A percentile compares a stretch with the other conserved stretches of the same genome.
These are phyloP conservation scores for Drosophila emarginata DNA, from an alignment of 2,888 invertebrate genomes.

Conservation along the genomic window DNA sequence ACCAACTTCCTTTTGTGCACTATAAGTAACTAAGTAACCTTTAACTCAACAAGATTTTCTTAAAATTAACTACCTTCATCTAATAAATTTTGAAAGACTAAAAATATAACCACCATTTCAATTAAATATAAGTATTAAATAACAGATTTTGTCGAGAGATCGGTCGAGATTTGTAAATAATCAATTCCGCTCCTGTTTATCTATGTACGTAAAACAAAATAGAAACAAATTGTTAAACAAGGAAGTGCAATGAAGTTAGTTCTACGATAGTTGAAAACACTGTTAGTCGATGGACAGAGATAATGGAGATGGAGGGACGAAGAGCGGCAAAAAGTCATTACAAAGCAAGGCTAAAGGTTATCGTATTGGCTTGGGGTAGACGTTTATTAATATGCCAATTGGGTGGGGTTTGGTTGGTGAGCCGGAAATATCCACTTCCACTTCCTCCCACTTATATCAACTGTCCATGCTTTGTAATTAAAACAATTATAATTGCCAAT, in stretches of 20 bases:
- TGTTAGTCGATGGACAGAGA: constrained; percentile 20
- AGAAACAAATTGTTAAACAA: constrained; percentile 42
- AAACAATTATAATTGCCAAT: constrained; percentile 64
- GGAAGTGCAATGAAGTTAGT: constrained; percentile 36
- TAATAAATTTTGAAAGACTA: too few relatives aligned
- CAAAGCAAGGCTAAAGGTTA: constrained; percentile 55
- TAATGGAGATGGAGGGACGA: background rate
- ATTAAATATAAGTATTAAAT: too few relatives aligned
- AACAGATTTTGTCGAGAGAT: too few relatives aligned
- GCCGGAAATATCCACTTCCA: constrained; percentile 42
- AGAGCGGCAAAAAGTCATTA: constrained; percentile 11
- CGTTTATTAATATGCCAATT: constrained; percentile 53
- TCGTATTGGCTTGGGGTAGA: constrained; percentile 41
- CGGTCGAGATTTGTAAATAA: too few relatives aligned
- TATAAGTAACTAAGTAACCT: too few relatives aligned
- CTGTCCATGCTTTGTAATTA: constrained; percentile 56
- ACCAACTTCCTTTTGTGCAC: too few relatives aligned
- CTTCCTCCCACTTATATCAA: constrained; percentile 44
- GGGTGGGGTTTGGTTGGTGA: background rate
- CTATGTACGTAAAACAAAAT: background rate
- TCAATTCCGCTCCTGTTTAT: constrained; percentile 11
- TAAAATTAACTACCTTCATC: too few relatives aligned
- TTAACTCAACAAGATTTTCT: too few relatives aligned
- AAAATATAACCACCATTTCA: too few relatives aligned
- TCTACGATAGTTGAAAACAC: constrained; percentile 19